Percentiles rank a stretch among this genome's conserved stretches.
These are phyloP conservation scores for Musca vetustissima DNA, from an alignment of 1,140 invertebrate genomes.

Conservation along the genomic window DNA sequence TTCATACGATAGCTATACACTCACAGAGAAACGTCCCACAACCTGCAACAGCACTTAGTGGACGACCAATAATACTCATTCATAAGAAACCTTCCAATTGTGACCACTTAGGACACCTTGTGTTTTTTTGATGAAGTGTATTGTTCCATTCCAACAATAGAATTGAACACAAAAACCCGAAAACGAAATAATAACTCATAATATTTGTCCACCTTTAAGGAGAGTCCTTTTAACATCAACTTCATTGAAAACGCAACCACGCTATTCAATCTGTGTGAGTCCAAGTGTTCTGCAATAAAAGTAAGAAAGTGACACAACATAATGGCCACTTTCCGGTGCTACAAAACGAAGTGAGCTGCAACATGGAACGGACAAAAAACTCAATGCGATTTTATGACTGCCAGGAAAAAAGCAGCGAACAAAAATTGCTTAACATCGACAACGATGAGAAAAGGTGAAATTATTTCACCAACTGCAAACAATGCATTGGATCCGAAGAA, in stretches of 20 bases:
- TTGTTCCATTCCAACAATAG: no score
- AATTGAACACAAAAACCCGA: neutral
- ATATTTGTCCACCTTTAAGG: constrained; percentile 13
- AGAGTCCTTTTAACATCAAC: neutral
- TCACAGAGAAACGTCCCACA: no score
- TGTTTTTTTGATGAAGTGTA: no score
- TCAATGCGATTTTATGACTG: no score
- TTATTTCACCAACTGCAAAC: neutral
- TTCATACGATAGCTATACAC: no score
- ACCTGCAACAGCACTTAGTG: no score
- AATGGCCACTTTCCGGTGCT: constrained; percentile 16
- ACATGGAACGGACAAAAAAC: neutral
- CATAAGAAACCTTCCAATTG: no score
- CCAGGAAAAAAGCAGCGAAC: neutral
- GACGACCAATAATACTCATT: no score
- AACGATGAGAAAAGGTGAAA: neutral
- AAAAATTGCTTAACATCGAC: neutral
- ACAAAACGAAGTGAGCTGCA: constrained; percentile 1
- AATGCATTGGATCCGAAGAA: neutral
- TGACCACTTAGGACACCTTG: no score
- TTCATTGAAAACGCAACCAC: neutral
- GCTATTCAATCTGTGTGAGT: neutral
- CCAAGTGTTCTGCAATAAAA: constrained; percentile 17
- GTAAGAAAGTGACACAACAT: constrained; percentile 20
- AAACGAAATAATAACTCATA: constrained; percentile 15